A percentile compares a stretch with the other conserved stretches of the same genome.
phyloP scores from a whole-genome alignment of 2,888 invertebrate species.

The Tricholauxania praeusta region DNA sequence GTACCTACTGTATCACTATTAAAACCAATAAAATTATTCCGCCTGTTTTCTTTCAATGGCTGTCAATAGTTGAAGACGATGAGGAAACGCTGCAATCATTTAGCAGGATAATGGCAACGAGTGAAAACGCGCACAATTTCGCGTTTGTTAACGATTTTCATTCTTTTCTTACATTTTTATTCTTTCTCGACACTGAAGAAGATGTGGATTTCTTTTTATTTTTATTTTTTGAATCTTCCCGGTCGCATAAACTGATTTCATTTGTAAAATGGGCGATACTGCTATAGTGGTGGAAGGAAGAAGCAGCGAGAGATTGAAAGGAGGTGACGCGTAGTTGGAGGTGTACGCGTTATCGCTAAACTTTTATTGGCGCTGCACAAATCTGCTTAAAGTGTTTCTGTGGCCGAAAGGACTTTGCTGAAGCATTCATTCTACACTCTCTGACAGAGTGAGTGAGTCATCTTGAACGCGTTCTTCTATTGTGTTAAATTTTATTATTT shows the following conservation, averaged over 20 bases:
- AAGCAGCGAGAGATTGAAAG: background rate
- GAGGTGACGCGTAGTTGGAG: background rate
- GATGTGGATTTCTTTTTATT: no score
- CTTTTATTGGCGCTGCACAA: conserved; percentile 26
- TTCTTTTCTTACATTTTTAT: conserved; percentile 7
- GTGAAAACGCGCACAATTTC: conserved; percentile 19
- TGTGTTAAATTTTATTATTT: background rate
- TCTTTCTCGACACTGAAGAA: background rate
- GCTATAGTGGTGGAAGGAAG: background rate
- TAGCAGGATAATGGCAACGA: conserved; percentile 20
- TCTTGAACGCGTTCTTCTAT: conserved; percentile 1
- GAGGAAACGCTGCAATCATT: conserved; percentile 26
- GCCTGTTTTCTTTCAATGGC: conserved; percentile 33
- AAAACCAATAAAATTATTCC: conserved; percentile 35
- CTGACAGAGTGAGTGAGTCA: conserved; percentile 20
- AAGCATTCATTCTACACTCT: background rate
- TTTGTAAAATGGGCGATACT: conserved; percentile 28
- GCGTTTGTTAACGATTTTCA: conserved; percentile 29
- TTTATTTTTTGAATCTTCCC: no score
- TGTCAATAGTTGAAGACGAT: conserved; percentile 12
- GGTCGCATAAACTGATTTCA: conserved; percentile 38
- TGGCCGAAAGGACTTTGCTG: conserved; percentile 25
- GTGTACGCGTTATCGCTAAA: conserved; percentile 32
- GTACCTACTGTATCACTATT: background rate
- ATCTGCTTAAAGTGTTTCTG: conserved; percentile 28